A percentile compares a stretch with the other conserved stretches of the same genome.
These are phyloP conservation scores for Ploceus nigricollis DNA, from an alignment of 2,113 vertebrate species.

Conservation along the genomic window DNA sequence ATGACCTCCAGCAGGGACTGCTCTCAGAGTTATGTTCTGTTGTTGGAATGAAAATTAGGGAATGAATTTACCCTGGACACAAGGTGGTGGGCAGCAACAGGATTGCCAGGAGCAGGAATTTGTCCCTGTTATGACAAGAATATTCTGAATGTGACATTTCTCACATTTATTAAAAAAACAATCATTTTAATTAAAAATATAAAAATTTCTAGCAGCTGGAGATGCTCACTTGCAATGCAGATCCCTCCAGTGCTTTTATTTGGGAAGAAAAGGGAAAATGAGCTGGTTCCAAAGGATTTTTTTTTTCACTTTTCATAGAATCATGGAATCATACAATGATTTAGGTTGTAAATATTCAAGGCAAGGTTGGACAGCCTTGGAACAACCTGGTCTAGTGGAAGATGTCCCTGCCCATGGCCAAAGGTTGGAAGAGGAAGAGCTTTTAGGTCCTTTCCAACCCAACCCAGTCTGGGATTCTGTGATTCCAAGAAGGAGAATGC, in stretches of 20 bases:
- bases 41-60: not conserved
- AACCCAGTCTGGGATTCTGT: not conserved
- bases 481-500: not conserved
- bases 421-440: not conserved
- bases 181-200: not conserved
- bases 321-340: not conserved
- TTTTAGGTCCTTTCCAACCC: not conserved
- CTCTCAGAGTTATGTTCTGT: not conserved
- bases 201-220: not conserved
- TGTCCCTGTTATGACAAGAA: not conserved
- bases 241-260: not conserved
- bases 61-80: not conserved
- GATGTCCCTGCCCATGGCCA: not conserved
- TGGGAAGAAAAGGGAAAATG: not conserved
- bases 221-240: not conserved
- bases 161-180: not conserved
- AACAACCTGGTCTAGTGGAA: not conserved
- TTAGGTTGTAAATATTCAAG: not conserved
- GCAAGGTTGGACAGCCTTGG: not conserved
- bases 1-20: not conserved
- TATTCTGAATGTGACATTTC: not conserved
- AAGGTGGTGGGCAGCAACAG: not conserved
- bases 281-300: not conserved
- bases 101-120: not conserved
- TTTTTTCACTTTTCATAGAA: not conserved